Base-by-base conservation (phyloP, 2,113 vertebrate genomes). In the Scomber colias region DNA sequence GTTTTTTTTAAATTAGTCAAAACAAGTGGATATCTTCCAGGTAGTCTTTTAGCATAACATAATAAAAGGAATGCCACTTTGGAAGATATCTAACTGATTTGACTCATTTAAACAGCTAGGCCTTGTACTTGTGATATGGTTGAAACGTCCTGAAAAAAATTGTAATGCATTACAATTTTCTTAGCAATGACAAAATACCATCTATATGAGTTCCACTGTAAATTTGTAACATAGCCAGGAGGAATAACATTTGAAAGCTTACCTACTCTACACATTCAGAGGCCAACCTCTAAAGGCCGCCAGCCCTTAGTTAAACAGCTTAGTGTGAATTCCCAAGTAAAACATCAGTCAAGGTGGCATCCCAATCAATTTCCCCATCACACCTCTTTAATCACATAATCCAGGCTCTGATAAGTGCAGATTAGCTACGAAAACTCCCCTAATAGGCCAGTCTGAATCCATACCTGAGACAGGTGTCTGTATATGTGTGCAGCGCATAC, bases 371-470 rank as follows among this genome's bases (percentile, higher is more conserved):
- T 87, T 76, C 16, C 12, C 84, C 50, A 87, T 89, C 79, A 86
- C 75, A 63, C 72, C 71, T 71, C 68, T 60, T 79, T 89, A 88
- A 90, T 88, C 85, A 67, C 87, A 85, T 81, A 91, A 90, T 87
- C 86, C 87, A 50, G 79, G 57, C 46, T 75, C 57, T 75, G 79
- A 79, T 87, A 67, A 59, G 31, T 77, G 64, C 53, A 30, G 61
- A 81, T 86, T 74, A 88, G 71, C 50, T 35, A 65, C 2, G 4
- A 80, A 83, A 70, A 79, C 54, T 64, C 44, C 40, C 24, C 50
- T 71, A 83, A 84, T 62, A 82, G 79, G 68, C 82, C 65, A 48
- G 55, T 68, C 65, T 13, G 70, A 74, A 79, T 85, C 69, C 62
- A 78, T 71, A 71, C 51, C 64, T 17, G 8, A 56, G 73, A 77